phyloP scores from a whole-genome alignment of 2,888 invertebrate genomes.

The Drosophila testacea region DNA sequence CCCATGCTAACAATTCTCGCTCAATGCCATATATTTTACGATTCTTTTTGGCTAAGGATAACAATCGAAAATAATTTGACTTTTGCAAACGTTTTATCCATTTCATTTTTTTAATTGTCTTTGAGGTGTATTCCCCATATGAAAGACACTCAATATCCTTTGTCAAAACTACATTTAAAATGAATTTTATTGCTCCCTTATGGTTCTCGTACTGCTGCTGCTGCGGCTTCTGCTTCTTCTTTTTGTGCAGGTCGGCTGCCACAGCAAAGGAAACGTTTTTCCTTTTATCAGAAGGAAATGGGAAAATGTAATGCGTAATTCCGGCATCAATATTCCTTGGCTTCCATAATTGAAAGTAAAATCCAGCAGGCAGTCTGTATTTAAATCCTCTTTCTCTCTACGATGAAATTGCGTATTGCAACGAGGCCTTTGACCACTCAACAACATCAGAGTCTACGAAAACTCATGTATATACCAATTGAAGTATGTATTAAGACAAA shows the following conservation, averaged over 20 bases:
- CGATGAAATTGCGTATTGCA: slow-evolving; percentile 3
- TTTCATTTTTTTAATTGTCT: slow-evolving; percentile 48
- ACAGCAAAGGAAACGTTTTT: slow-evolving; percentile 27
- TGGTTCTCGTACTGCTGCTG: neutral
- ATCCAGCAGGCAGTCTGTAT: neutral
- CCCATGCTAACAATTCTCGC: slow-evolving; percentile 21
- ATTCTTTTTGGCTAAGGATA: slow-evolving; percentile 30
- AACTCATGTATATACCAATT: neutral
- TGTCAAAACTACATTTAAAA: slow-evolving; percentile 26
- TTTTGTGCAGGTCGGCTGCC: neutral
- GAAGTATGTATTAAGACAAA: slow-evolving; percentile 1
- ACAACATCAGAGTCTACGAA: neutral
- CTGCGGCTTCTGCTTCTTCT: slow-evolving; percentile 1
- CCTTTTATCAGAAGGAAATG: slow-evolving; percentile 28
- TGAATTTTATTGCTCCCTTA: slow-evolving; percentile 23
- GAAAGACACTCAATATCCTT: slow-evolving; percentile 12
- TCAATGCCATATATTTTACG: slow-evolving; percentile 41
- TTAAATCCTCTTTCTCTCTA: neutral
- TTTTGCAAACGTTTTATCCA: slow-evolving; percentile 14
- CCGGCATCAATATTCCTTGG: slow-evolving; percentile 27
- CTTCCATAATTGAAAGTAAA: slow-evolving; percentile 30
- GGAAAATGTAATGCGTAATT: slow-evolving; percentile 30
- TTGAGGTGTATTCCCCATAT: slow-evolving; percentile 18
- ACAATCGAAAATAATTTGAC: slow-evolving; percentile 36
- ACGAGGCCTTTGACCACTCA: slow-evolving; percentile 11